phyloP scores from a whole-genome alignment of 2,113 vertebrate species.

The Solea solea region DNA sequence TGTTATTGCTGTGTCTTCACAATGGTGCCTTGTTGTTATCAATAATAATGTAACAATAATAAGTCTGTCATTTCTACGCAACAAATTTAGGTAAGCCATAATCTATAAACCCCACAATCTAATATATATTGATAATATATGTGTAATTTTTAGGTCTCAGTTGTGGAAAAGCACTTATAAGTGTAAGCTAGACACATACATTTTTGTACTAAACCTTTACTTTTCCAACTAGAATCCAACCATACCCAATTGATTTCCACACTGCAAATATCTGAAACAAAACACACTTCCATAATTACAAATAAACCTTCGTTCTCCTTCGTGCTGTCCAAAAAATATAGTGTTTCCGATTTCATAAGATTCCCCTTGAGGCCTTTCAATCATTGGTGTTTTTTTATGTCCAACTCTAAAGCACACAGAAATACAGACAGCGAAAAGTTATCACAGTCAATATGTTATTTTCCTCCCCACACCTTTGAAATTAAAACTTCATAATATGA shows the following conservation, averaged over 20 bases:
- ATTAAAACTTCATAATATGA: not conserved
- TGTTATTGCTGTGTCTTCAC: too few relatives aligned
- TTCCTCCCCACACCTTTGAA: accelerated
- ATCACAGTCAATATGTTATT: not conserved
- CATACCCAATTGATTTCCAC: conserved; percentile 5
- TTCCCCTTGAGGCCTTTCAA: conserved; percentile 1
- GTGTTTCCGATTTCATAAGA: not conserved
- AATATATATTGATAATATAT: too few relatives aligned
- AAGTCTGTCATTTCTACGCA: too few relatives aligned
- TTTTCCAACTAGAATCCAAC: conserved; percentile 9
- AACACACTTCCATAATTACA: conserved; percentile 5
- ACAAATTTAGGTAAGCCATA: too few relatives aligned
- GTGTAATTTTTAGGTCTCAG: too few relatives aligned
- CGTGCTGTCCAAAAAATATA: not conserved
- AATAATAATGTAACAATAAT: too few relatives aligned
- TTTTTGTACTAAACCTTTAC: not conserved
- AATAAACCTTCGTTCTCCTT: not conserved
- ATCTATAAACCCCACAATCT: too few relatives aligned
- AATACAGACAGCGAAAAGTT: not conserved
- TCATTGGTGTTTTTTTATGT: not conserved
- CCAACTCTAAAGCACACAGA: not conserved
- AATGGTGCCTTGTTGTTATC: too few relatives aligned
- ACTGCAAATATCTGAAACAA: not conserved
- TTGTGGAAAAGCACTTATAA: not conserved
- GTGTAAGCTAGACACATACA: not conserved